These are phyloP conservation scores for Popillia japonica DNA, from an alignment of 1,140 invertebrate species.

Conservation along the genomic window DNA sequence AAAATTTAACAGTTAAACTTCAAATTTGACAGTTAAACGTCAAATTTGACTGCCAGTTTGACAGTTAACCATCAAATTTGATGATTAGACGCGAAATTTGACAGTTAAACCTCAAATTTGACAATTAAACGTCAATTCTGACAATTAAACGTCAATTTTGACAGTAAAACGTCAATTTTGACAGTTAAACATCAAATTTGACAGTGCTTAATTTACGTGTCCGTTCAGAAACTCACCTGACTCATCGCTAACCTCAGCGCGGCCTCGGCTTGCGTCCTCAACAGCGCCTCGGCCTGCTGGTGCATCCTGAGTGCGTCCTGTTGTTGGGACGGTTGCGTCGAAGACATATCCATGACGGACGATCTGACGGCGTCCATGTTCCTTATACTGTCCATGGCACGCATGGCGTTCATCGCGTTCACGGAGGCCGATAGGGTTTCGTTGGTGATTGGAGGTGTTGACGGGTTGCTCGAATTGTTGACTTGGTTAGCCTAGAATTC, in stretches of 20 bases:
- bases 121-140: too few species aligned
- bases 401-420: conserved; percentile 61
- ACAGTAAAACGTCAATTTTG: too few species aligned
- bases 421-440: conserved; percentile 57
- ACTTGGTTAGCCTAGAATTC: conserved; percentile 59
- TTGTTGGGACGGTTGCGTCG: conserved; percentile 51
- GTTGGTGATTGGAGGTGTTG: conserved; percentile 59
- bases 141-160: too few species aligned
- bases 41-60: too few species aligned
- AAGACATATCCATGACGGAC: conserved; percentile 58
- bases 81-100: too few species aligned
- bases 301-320: conserved; percentile 63
- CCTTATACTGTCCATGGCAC: conserved; percentile 60
- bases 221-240: too few species aligned
- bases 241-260: conserved; percentile 79
- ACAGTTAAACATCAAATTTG: too few species aligned
- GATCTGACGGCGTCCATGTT: conserved; percentile 59
- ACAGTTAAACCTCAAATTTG: too few species aligned
- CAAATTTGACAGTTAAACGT: too few species aligned
- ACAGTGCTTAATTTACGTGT: too few species aligned
- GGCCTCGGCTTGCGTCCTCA: conserved; percentile 74
- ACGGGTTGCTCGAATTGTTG: conserved; percentile 58
- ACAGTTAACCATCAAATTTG: too few species aligned
- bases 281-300: conserved; percentile 70
- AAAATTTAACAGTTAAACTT: too few species aligned